Percentiles rank a stretch among this genome's conserved stretches.
phyloP scores from a whole-genome alignment of 2,113 vertebrate genomes.

The Ciconia maguari region DNA sequence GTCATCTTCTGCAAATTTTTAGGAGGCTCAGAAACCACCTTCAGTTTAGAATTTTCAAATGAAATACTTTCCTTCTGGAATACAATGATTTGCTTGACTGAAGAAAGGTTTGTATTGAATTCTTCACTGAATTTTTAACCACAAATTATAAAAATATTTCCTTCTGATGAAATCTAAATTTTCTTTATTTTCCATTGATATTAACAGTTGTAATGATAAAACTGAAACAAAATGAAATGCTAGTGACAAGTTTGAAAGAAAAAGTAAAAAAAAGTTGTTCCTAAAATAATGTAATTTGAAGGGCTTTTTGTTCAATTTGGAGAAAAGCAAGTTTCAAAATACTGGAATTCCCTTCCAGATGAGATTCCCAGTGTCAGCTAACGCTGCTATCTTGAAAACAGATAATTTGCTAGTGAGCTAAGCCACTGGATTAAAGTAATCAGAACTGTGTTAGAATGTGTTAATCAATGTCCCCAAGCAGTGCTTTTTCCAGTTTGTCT shows the following conservation, averaged over 20 bases:
- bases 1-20: neutral
- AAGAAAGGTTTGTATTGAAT: neutral
- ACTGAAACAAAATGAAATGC: neutral
- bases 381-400: neutral
- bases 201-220: neutral
- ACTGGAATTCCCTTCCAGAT: neutral
- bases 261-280: neutral
- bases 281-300: neutral
- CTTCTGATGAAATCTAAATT: neutral
- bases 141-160: neutral
- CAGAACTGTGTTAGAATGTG: constrained; percentile 12
- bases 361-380: neutral
- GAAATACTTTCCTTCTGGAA: neutral
- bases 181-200: neutral
- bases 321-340: neutral
- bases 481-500: neutral
- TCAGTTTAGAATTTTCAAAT: neutral
- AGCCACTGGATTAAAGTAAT: constrained; percentile 29
- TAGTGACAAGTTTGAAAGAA: neutral
- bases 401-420: neutral
- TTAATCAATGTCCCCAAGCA: constrained; percentile 43
- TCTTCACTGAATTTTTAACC: neutral
- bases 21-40: neutral
- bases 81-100: neutral
- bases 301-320: neutral